Evolutionary conservation across 53 echinoderm and acorn worm genomes (phyloP).

Genomic region (Henricia sp.): DNA sequence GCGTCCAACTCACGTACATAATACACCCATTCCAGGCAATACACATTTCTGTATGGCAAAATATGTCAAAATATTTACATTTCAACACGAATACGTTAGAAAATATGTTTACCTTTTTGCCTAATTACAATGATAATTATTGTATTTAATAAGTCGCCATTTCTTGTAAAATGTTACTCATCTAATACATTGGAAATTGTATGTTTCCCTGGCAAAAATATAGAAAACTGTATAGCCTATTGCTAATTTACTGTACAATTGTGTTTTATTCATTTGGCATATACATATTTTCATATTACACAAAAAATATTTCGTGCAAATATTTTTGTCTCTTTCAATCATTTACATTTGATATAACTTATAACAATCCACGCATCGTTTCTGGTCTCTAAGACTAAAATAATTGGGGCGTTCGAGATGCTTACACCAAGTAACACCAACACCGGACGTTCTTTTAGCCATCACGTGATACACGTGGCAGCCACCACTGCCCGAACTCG

Average conservation of each 20-base stretch:
- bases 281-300: constrained; percentile 62
- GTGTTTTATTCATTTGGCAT: constrained; percentile 62
- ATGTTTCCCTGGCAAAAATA: constrained; percentile 32
- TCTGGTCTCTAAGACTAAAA: not conserved
- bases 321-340: constrained; percentile 35
- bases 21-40: constrained; percentile 22
- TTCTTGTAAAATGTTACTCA: constrained; percentile 6
- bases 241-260: constrained; percentile 59
- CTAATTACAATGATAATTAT: constrained; percentile 10
- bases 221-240: constrained; percentile 40
- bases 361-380: constrained; percentile 22
- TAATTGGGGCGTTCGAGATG: no score
- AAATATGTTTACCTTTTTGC: constrained; percentile 28
- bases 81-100: constrained; percentile 52
- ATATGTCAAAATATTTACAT: constrained; percentile 51
- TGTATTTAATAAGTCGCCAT: constrained; percentile 13
- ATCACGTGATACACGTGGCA: no score
- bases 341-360: constrained; percentile 30
- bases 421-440: no score
- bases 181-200: constrained; percentile 27
- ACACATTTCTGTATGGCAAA: constrained; percentile 34
- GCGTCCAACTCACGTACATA: constrained; percentile 21
- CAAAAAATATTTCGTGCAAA: constrained; percentile 51
- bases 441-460: no score
- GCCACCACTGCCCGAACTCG: no score